Base-by-base conservation (phyloP, 2,888 invertebrate species). In the Glaucopsyche alexis region DNA sequence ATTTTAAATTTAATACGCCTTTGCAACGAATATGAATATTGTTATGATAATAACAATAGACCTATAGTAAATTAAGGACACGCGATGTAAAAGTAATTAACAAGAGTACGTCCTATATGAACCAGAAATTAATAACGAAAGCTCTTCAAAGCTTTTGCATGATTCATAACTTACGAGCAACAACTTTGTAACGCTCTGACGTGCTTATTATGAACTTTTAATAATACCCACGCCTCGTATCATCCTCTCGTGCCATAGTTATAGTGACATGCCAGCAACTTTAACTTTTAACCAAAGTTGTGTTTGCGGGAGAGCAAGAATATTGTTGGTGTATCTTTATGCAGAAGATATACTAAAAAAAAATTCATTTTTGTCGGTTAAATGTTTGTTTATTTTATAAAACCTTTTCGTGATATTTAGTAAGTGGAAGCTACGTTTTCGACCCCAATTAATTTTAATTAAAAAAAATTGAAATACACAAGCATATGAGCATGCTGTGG, bases 141-240 rank as follows among this genome's bases (percentile, higher is more conserved):
- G 47, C 69, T 49, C 69, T 69, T 69, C 69, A 69, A 69, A 69
- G 69, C 47, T 69, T 69, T 69, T 49, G 49, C 69, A 49, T 49
- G 69, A 49, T 69, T 69, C 49, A 69, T 47, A 69, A 69, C 47
- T 69, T 69, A 29, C 69, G 47, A 69, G 69, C 69, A 45, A 69
- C 69, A 69, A 69, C 69, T 69, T 69, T 69, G 69, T 69, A 49
- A 69, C 69, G 47, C 47, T 45, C 69, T 49, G 69, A 69, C 69
- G 69, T 49, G 29, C 69, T 69, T 45, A 69, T 69, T 69, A 69
- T 69, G 69, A 69, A 69, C 69, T 69, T 69, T 69, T 69, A 69
- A 69, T 69, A 69, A 47, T 47, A 47, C 45, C 60, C 60, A 7
- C 60, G 60, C 60, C 60, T 60, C 29, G 60, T 38, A 60, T 60